These are phyloP conservation scores for Acronicta leporina DNA, from an alignment of 2,888 invertebrate species.

Conservation along the genomic window DNA sequence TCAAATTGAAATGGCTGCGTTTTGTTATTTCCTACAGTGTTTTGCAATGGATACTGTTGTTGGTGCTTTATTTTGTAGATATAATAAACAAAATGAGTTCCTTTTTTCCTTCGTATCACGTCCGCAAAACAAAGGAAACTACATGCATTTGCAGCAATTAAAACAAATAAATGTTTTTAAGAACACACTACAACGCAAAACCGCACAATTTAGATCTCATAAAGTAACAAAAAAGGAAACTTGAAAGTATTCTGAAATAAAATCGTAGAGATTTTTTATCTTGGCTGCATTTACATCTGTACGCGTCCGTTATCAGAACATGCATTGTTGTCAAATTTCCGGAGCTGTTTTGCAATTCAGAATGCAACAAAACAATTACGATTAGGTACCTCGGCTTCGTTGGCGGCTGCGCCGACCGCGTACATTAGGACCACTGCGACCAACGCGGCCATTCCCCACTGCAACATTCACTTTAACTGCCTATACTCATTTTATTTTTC, in stretches of 20 bases:
- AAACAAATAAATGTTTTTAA: conserved; percentile 49
- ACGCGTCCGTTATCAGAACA: conserved; percentile 37
- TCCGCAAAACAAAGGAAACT: conserved; percentile 36
- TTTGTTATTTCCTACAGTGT: conserved; percentile 5
- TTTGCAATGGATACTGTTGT: conserved; percentile 10
- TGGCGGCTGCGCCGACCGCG: conserved; percentile 45
- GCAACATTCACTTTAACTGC: conserved; percentile 73
- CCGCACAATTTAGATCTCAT: conserved; percentile 39
- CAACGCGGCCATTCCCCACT: conserved; percentile 66
- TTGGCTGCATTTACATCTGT: conserved; percentile 41
- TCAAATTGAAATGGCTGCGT: neutral
- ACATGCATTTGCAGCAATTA: conserved; percentile 24
- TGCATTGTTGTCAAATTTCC: conserved; percentile 50
- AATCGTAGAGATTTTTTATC: conserved; percentile 42
- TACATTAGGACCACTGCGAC: conserved; percentile 57
- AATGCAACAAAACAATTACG: conserved; percentile 62
- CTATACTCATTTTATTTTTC: conserved; percentile 73
- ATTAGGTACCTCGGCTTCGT: conserved; percentile 67
- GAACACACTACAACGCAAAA: conserved; percentile 39
- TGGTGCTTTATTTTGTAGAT: conserved; percentile 29
- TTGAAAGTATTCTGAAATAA: conserved; percentile 21
- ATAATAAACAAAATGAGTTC: conserved; percentile 18
- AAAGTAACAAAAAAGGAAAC: conserved; percentile 31
- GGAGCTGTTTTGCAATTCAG: conserved; percentile 43
- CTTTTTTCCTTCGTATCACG: conserved; percentile 31